Conservation (phyloP, 2,113 vertebrate genomes). For the Trochalopteron elliotii region DNA sequence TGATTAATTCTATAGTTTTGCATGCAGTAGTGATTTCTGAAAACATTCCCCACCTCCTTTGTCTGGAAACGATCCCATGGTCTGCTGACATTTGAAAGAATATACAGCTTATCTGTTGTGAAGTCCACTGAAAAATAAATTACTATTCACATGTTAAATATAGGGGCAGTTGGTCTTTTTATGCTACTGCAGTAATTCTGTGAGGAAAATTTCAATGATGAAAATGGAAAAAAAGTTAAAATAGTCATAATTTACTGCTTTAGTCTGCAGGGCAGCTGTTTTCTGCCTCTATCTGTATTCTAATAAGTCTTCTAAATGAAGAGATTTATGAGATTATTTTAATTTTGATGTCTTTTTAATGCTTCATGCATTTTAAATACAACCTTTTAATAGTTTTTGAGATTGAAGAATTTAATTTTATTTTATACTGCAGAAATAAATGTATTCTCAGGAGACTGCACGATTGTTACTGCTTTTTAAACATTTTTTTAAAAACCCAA, state of each 20-base stretch:
- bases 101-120: conserved; percentile 83
- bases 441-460: conserved; percentile 85
- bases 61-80: conserved; percentile 36
- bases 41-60: conserved; percentile 53
- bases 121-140: conserved; percentile 85
- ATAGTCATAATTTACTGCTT: conserved; percentile 84
- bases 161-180: conserved; percentile 85
- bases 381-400: conserved; percentile 83
- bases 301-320: conserved; percentile 82
- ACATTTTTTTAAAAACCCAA: neutral
- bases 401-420: conserved; percentile 82
- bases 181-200: conserved; percentile 82
- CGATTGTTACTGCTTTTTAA: conserved; percentile 79
- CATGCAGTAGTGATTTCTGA: conserved; percentile 68
- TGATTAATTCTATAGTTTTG: conserved; percentile 69
- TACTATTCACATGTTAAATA: conserved; percentile 84
- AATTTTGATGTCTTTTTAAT: conserved; percentile 87
- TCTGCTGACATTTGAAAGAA: conserved; percentile 71
- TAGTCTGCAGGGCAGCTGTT: conserved; percentile 75
- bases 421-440: conserved; percentile 80
- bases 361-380: conserved; percentile 84
- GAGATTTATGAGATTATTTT: conserved; percentile 87
- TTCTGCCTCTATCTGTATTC: conserved; percentile 79
- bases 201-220: conserved; percentile 83
- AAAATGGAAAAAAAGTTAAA: conserved; percentile 88